Base-by-base conservation (phyloP, 2,888 invertebrate genomes). In the Andrena praecox region DNA sequence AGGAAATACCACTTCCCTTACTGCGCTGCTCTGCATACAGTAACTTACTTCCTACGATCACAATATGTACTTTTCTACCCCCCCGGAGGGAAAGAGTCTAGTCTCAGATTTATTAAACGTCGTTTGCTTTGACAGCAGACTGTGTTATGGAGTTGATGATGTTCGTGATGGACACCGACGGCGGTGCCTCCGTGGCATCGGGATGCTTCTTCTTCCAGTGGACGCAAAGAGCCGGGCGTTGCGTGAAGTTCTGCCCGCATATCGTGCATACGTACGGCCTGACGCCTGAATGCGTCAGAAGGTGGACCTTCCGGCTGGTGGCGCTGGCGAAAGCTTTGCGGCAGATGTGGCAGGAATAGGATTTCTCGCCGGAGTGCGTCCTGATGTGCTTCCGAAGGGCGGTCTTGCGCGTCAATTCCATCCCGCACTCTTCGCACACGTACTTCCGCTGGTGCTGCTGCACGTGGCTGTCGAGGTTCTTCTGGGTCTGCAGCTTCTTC, bases 191-290 rank as follows among this genome's bases (percentile, higher is more conserved):
- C 2, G 67, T 76, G 10, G 81, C 75, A 6, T 62, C 80, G 0
- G 85, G 78, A 67, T 90, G 89, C 52, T 80, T 73, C 70, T 87
- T 88, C 50, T 85, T 89, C 85, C 86, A 89, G 48, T 90, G 87
- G 12, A 77, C 75, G 85, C 20, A 88, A 6, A 91, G 69, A 0
- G 87, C 85, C 2, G 89, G 87, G n/a, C 90, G 76, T 72, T 90
- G 91, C 0, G 89, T 90, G 62, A 91, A 92, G 35, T 80, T 77
- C 12, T 89, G 84, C 2, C 70, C 77, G 69, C 91, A 91, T 16
- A 91, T 73, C 56, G 90, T 90, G 72, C 91, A 92, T 35, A 88
- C 86, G 83, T 91, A 91, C 0, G 91, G 89, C 0, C 90, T 82
- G 8, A 89, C 83, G 0, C 86, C 88, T 4, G 90, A 89, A 33